Percentiles rank a stretch among this genome's conserved stretches.
Conservation (phyloP, 2,888 invertebrate species). For the Cyclophora albipunctata region DNA sequence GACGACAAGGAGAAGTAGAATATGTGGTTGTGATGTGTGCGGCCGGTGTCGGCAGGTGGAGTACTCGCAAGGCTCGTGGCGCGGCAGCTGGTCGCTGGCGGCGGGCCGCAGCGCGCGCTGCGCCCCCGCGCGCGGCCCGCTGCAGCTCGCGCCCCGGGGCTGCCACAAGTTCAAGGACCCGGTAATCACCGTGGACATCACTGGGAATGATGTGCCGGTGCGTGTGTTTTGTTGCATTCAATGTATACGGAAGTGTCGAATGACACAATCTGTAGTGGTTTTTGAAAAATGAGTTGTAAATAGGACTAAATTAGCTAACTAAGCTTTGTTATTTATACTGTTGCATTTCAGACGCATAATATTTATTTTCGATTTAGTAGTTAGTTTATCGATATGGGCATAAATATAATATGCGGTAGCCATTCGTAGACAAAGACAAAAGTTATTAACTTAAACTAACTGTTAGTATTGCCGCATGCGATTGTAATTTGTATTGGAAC, state of each 20-base stretch:
- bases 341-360: no score
- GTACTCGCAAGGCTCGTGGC: conserved; percentile 38
- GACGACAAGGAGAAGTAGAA: not conserved
- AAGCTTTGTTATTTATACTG: no score
- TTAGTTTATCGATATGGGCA: no score
- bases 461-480: no score
- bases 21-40: not conserved
- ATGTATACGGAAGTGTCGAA: no score
- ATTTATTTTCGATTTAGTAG: no score
- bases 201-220: conserved; percentile 10
- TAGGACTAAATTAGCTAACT: no score
- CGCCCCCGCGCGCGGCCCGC: conserved; percentile 78
- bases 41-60: conserved; percentile 30
- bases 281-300: not conserved
- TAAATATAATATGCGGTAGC: no score
- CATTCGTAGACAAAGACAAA: no score
- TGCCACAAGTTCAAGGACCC: conserved; percentile 84
- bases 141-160: conserved; percentile 82
- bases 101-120: conserved; percentile 84
- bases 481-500: not conserved
- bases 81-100: conserved; percentile 57
- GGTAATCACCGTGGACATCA: conserved; percentile 25
- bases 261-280: not conserved
- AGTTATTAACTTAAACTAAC: not conserved
- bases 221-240: not conserved